Evolutionary conservation across 2,113 vertebrate genomes (phyloP).

Genomic region (Sylvilagus bachmani): DNA sequence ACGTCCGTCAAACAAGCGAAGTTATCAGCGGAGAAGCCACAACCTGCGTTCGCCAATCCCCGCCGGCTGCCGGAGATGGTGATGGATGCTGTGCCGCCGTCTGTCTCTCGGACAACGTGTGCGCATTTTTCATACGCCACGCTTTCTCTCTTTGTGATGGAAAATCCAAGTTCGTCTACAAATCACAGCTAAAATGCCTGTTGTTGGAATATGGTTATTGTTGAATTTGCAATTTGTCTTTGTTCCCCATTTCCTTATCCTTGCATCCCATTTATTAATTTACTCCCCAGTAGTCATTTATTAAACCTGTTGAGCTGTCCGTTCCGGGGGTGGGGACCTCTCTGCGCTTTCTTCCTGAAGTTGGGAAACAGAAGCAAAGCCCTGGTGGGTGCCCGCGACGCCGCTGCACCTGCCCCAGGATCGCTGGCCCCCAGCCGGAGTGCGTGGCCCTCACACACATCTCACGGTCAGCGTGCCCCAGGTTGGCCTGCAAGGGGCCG

Average conservation of each 20-base stretch:
- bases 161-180: conserved; percentile 44
- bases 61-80: background rate
- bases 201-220: background rate
- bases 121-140: background rate
- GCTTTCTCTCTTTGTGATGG: background rate
- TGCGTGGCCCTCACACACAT: too few species aligned
- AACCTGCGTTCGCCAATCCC: background rate
- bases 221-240: conserved; percentile 15
- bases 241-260: background rate
- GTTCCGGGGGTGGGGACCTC: background rate
- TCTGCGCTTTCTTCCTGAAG: background rate
- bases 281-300: background rate
- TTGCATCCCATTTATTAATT: background rate
- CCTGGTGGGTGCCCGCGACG: rapidly evolving
- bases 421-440: too few species aligned
- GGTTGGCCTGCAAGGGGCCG: too few species aligned
- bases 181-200: conserved; percentile 41
- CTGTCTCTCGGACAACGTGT: background rate
- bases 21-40: background rate
- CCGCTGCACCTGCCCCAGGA: rapidly evolving
- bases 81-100: background rate
- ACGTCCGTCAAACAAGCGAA: conserved; percentile 17
- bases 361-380: rapidly evolving
- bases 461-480: too few species aligned
- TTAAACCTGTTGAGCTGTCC: background rate